Base-by-base conservation (phyloP, 2,113 vertebrate genomes). In the Otus sunia region DNA sequence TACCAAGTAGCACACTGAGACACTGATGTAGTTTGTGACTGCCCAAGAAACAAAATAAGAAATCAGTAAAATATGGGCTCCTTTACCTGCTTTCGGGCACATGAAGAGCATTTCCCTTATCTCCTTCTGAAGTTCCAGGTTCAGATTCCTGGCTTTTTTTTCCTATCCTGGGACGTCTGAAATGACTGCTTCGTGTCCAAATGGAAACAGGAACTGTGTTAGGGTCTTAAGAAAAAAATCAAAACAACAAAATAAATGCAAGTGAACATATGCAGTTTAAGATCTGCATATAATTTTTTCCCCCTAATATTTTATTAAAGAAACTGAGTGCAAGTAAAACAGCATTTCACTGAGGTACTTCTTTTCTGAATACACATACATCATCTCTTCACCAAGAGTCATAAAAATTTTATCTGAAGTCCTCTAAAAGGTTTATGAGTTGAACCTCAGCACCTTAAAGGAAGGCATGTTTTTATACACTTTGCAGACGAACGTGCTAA, bases 151-250 rank as follows among this genome's bases (percentile, higher is more conserved):
- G 94, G 66, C 78, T 92, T 20, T 11, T 76, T 85, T 64, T 98
- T 49, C 96, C 97, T 69, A 97, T 88, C 87, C 95, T 98, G 45
- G 98, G 97, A 55, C 97, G 97, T 86, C 97, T 99, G 30, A 98
- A 92, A 52, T 97, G 53, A 88, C 96, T 93, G 66, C 96, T 96
- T 94, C 97, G 96, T 41, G 89, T 95, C 86, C 94, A 92, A 82
- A 94, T 41, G 27, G 93, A 66, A 96, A 94, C 79, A 9, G 94
- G 55, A 58, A 67, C 73, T 34, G 93, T 56, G 8, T 93, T 95
- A 32, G 59, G 17, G 34, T 96, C 98, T 99, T 84, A 62, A 56
- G 56, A 43, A 67, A 27, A 50, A n/a, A 29, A 63, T 34, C 5
- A 41, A 64, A 73, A 76, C 80, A 86, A 25, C 21, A 86, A 62